Evolutionary conservation across 2,113 vertebrate species (phyloP).

Genomic region (Eurypyga helias): DNA sequence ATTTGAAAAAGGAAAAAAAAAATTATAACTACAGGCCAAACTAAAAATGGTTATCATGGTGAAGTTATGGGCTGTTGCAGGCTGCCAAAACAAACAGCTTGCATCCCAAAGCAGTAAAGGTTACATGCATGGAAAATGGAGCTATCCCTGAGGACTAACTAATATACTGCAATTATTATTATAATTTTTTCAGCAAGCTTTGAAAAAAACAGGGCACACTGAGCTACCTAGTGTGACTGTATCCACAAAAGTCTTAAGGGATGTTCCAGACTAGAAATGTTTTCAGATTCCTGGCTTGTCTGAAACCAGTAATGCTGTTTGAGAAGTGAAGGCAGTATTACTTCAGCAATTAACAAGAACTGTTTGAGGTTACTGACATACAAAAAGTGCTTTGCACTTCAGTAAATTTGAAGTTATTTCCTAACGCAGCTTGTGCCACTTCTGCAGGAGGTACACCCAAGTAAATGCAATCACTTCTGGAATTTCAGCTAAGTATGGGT

Average conservation of each 20-base stretch:
- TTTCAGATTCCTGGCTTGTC: neutral
- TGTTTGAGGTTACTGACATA: neutral
- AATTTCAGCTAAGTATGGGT: neutral
- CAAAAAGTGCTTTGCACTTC: neutral
- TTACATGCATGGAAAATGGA: slow-evolving; percentile 65
- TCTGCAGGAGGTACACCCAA: neutral
- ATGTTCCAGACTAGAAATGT: neutral
- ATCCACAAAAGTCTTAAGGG: neutral
- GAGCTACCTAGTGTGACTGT: slow-evolving; percentile 4
- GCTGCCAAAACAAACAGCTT: slow-evolving; percentile 67
- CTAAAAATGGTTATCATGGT: slow-evolving; percentile 64
- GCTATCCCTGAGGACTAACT: slow-evolving; percentile 52
- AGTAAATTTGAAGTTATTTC: neutral
- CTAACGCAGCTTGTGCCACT: neutral
- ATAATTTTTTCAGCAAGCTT: slow-evolving; percentile 19
- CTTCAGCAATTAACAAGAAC: neutral
- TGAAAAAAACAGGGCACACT: neutral
- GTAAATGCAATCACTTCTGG: neutral
- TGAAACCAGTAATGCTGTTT: neutral
- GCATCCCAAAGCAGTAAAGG: slow-evolving; percentile 63
- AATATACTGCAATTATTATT: slow-evolving; percentile 55
- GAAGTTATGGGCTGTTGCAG: slow-evolving; percentile 40
- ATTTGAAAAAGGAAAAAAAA: neutral
- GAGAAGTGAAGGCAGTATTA: neutral
- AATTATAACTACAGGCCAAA: neutral